Conservation (phyloP, 2,888 invertebrate genomes). For the Cephus sareptanus region DNA sequence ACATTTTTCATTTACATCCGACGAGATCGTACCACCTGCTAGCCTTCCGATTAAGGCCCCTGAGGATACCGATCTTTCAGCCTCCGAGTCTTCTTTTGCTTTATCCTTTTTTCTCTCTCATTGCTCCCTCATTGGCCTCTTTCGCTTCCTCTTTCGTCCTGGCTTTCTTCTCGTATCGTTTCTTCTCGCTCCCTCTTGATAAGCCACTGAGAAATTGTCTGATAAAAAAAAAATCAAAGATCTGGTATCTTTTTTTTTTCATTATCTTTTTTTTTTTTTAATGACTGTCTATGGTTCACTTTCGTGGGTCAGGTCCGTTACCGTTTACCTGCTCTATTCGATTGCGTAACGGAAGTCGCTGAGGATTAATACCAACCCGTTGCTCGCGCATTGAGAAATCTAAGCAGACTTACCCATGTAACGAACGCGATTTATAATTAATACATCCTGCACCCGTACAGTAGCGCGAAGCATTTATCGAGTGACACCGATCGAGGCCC, state of each 20-base stretch:
- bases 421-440: conserved; percentile 2
- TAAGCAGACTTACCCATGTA: not conserved
- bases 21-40: conserved; percentile 26
- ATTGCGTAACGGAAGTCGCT: conserved; percentile 31
- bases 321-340: not conserved
- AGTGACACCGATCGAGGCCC: conserved; percentile 36
- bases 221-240: no score
- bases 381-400: conserved; percentile 5
- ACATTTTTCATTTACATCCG: conserved; percentile 62
- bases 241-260: no score
- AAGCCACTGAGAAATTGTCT: no score
- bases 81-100: no score
- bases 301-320: no score
- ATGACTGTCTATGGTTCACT: not conserved
- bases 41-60: no score
- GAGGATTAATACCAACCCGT: conserved; percentile 12
- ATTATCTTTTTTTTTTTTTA: not conserved
- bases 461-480: conserved; percentile 64
- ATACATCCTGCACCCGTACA: conserved; percentile 42
- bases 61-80: no score
- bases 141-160: no score
- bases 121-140: no score
- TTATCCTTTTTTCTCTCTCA: no score
- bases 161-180: no score
- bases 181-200: no score